These are phyloP conservation scores for Acanthurus lineatus DNA, from an alignment of 2,797 vertebrate species.

Conservation along the genomic window DNA sequence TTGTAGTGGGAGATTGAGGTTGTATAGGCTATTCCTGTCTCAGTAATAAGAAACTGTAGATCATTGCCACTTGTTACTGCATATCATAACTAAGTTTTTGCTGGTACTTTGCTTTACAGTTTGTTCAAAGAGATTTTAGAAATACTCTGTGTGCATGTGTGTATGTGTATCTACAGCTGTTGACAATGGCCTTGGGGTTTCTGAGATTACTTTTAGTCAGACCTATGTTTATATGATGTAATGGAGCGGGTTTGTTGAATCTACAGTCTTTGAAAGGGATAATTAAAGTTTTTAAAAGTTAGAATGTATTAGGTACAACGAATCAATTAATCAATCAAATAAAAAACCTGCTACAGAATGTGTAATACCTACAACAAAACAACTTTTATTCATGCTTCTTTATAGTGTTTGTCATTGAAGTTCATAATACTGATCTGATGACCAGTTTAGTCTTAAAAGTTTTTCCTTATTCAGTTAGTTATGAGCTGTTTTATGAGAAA, in stretches of 20 bases:
- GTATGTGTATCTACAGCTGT: not conserved
- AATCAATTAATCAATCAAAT: too few species aligned
- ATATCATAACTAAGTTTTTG: not conserved
- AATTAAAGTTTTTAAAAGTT: too few species aligned
- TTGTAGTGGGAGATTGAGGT: not conserved
- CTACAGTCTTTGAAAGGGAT: too few species aligned
- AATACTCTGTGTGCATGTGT: not conserved
- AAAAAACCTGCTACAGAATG: too few species aligned
- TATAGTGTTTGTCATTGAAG: too few species aligned
- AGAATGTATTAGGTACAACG: too few species aligned
- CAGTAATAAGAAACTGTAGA: conserved; percentile 25
- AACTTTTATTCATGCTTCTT: too few species aligned
- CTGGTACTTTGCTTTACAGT: not conserved
- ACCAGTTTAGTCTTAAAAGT: not conserved
- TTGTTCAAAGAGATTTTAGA: conserved; percentile 6
- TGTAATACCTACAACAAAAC: too few species aligned
- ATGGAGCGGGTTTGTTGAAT: not conserved
- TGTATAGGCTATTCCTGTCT: conserved; percentile 23
- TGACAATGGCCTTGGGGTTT: not conserved
- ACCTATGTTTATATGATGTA: not conserved
- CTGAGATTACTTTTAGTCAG: not conserved
- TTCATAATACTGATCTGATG: not conserved
- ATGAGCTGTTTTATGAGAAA: not conserved
- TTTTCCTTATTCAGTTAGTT: not conserved
- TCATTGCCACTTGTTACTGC: conserved; percentile 43